Evolutionary conservation across 2,113 vertebrate genomes (phyloP).

Genomic region (Chaetodon auriga): DNA sequence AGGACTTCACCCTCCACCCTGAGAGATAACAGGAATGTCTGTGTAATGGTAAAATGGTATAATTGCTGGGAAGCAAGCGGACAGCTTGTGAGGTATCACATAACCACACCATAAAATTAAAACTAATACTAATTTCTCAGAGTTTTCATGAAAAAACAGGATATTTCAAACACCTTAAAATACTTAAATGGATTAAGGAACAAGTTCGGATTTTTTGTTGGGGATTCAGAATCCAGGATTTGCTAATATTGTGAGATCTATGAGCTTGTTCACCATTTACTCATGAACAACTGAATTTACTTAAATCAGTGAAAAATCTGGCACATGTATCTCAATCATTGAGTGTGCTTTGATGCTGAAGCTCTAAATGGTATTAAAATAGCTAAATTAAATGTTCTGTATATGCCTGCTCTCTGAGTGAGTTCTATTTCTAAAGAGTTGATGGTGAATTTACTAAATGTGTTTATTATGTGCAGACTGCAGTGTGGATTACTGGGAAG

Average conservation of each 20-base stretch:
- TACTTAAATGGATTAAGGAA: background rate
- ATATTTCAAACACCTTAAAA: background rate
- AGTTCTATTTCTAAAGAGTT: background rate
- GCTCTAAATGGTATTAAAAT: background rate
- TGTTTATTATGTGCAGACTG: background rate
- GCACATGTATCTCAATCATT: background rate
- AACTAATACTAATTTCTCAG: background rate
- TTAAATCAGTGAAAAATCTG: too few relatives aligned
- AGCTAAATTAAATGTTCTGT: background rate
- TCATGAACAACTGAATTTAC: background rate
- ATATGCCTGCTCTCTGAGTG: too few relatives aligned
- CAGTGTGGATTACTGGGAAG: background rate
- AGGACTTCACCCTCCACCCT: conserved; percentile 61
- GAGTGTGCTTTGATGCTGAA: background rate
- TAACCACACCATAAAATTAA: background rate
- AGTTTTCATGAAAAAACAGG: background rate
- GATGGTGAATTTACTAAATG: background rate
- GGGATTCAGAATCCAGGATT: background rate
- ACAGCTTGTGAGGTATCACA: conserved; percentile 28
- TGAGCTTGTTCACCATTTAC: background rate
- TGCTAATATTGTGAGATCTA: background rate
- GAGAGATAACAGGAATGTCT: conserved; percentile 60
- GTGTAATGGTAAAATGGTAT: conserved; percentile 57
- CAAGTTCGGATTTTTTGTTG: too few relatives aligned
- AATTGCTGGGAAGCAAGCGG: conserved; percentile 50